Evolutionary conservation across 53 echinoderm and acorn worm species (phyloP).

Genomic region (Holothuria leucospilota): DNA sequence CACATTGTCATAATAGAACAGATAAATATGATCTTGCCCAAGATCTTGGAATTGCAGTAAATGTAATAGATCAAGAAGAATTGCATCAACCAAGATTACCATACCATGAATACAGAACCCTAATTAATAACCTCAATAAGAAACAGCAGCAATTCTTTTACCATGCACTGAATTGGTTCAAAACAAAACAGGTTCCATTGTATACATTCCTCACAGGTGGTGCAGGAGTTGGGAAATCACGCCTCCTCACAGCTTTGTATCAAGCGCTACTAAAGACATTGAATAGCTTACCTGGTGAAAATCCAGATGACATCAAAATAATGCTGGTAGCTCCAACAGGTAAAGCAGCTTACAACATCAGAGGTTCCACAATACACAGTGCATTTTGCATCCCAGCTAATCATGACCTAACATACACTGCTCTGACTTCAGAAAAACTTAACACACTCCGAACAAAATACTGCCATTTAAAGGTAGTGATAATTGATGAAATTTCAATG

Average conservation of each 20-base stretch:
- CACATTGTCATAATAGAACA: not conserved
- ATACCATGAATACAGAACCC: not conserved
- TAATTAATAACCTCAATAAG: slow-evolving; percentile 5
- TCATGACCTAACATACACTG: not conserved
- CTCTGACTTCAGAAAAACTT: slow-evolving; percentile 1
- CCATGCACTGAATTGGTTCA: slow-evolving; percentile 4
- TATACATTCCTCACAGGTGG: slow-evolving; percentile 29
- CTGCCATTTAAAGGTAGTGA: not conserved
- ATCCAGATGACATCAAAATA: slow-evolving; percentile 17
- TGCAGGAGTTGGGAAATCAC: slow-evolving; percentile 35
- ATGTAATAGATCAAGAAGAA: not conserved
- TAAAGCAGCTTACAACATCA: slow-evolving; percentile 34
- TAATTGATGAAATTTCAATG: slow-evolving; percentile 64
- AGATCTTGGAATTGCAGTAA: slow-evolving; percentile 8
- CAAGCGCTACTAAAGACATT: not conserved
- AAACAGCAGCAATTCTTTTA: slow-evolving; percentile 43
- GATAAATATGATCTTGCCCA: not conserved
- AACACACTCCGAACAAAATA: slow-evolving; percentile 45
- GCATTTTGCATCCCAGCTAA: slow-evolving; percentile 27
- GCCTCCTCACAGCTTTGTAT: slow-evolving; percentile 1
- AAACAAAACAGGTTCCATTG: slow-evolving; percentile 14
- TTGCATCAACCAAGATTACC: not conserved
- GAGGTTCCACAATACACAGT: slow-evolving; percentile 34
- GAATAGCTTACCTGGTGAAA: not conserved
- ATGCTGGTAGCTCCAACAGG: slow-evolving; percentile 36